Percentiles rank a stretch among this genome's conserved stretches.
These are phyloP conservation scores for Henicopernis longicauda DNA, from an alignment of 2,113 vertebrate genomes.

Conservation along the genomic window DNA sequence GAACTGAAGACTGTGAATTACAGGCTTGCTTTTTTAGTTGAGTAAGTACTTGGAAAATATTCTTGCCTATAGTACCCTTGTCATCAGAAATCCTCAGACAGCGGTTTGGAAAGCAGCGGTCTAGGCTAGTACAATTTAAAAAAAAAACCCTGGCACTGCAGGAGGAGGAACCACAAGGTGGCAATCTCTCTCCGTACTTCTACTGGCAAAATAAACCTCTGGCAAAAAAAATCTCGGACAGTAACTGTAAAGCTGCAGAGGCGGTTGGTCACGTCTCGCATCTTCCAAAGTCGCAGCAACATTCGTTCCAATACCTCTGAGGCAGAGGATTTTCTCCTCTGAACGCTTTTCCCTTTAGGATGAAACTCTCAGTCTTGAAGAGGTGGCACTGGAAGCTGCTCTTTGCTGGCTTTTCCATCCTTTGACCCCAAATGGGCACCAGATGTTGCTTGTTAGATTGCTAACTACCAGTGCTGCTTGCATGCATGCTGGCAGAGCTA, in stretches of 20 bases:
- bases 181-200: conserved; percentile 26
- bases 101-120: not conserved
- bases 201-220: not conserved
- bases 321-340: not conserved
- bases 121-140: not conserved
- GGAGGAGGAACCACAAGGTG: conserved; percentile 52
- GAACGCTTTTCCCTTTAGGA: not conserved
- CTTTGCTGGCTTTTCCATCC: not conserved
- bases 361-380: not conserved
- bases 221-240: not conserved
- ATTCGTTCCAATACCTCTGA: fast-evolving
- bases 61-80: not conserved
- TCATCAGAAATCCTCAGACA: not conserved
- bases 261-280: not conserved
- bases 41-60: not conserved
- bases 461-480: not conserved
- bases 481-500: not conserved
- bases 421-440: not conserved
- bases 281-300: not conserved
- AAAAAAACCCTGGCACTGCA: not conserved
- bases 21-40: not conserved
- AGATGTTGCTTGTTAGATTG: not conserved
- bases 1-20: not conserved
- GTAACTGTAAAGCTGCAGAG: not conserved
- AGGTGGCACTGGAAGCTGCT: not conserved